Percentiles rank a stretch among this genome's conserved stretches.
Evolutionary conservation across 2,797 vertebrate species (phyloP).

Genomic region (Xenops minutus): DNA sequence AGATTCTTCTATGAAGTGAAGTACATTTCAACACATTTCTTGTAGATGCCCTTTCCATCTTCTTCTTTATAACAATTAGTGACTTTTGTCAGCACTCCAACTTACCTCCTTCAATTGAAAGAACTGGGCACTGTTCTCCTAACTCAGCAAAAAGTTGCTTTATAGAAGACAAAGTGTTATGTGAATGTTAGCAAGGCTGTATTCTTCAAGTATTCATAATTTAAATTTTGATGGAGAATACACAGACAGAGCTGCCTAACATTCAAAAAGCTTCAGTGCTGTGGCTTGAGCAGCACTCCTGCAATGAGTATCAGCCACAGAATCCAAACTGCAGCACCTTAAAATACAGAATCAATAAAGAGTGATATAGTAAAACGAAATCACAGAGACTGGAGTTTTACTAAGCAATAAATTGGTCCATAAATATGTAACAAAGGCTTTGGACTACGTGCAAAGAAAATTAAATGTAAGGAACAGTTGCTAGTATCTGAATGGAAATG

Average conservation of each 20-base stretch:
- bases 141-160: neutral
- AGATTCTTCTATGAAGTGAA: neutral
- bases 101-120: neutral
- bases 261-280: neutral
- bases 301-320: neutral
- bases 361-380: neutral
- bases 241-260: neutral
- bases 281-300: neutral
- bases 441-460: neutral
- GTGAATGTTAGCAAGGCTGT: neutral
- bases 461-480: neutral
- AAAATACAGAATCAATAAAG: neutral
- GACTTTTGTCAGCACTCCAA: neutral
- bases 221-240: neutral
- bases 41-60: neutral
- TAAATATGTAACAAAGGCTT: neutral
- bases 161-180: neutral
- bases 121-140: neutral
- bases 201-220: neutral
- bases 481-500: neutral
- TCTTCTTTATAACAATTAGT: neutral
- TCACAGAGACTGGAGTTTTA: neutral
- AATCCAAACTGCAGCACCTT: neutral
- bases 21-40: neutral
- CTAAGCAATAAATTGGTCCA: neutral